A percentile compares a stretch with the other conserved stretches of the same genome.
Evolutionary conservation across 2,797 vertebrate species (phyloP).

Genomic region (Helicolenus hilgendorfi): DNA sequence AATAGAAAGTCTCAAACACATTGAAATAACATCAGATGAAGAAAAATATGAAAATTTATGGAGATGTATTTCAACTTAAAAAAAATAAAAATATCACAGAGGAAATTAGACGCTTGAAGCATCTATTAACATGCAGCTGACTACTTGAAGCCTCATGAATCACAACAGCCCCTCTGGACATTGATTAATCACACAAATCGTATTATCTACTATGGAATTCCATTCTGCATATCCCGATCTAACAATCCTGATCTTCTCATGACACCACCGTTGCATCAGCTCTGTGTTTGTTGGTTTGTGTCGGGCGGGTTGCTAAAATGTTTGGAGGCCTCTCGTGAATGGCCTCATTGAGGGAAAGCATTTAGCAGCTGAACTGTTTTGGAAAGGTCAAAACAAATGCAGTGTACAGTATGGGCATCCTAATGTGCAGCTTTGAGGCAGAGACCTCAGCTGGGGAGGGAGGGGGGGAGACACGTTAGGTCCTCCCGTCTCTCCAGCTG

Average conservation of each 20-base stretch:
- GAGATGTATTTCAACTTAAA: slow-evolving; percentile 23
- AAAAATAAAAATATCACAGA: slow-evolving; percentile 12
- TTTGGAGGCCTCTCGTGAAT: slow-evolving; percentile 46
- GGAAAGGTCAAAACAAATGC: slow-evolving; percentile 63
- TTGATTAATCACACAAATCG: slow-evolving; percentile 50
- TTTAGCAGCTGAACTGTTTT: slow-evolving; percentile 54
- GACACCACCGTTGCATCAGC: not conserved
- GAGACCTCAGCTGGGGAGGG: slow-evolving; percentile 63
- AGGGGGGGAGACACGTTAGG: slow-evolving; percentile 34
- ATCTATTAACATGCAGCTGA: slow-evolving; percentile 36
- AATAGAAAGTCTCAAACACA: not conserved
- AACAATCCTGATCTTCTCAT: slow-evolving; percentile 5
- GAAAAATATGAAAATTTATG: slow-evolving; percentile 32
- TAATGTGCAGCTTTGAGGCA: slow-evolving; percentile 69
- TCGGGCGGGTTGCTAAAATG: slow-evolving; percentile 5
- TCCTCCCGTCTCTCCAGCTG: slow-evolving; percentile 61
- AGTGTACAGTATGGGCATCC: slow-evolving; percentile 57
- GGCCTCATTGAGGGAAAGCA: slow-evolving; percentile 40
- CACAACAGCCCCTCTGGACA: slow-evolving; percentile 21
- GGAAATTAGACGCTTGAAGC: slow-evolving; percentile 28
- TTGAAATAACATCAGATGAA: not conserved
- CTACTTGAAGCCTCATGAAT: slow-evolving; percentile 37
- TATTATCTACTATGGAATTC: not conserved
- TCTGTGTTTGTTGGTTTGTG: slow-evolving; percentile 6
- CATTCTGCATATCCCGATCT: not conserved